Percentiles rank a stretch among this genome's conserved stretches.
These are phyloP conservation scores for Meghimatium bilineatum DNA, from an alignment of 2,888 invertebrate species.

Conservation along the genomic window DNA sequence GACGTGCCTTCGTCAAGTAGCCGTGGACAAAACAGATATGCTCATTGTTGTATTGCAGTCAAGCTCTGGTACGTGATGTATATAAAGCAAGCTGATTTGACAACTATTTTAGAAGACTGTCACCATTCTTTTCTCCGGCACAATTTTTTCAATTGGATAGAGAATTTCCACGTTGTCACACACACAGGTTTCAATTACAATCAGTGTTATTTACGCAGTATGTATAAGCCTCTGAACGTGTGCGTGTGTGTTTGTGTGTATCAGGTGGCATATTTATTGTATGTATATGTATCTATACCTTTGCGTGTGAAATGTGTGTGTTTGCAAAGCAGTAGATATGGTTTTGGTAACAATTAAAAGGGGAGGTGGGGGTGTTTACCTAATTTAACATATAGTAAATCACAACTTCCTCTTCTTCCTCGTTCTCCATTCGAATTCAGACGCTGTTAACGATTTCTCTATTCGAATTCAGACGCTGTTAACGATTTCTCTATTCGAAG, in stretches of 20 bases:
- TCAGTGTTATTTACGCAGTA: neutral
- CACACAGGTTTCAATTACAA: neutral
- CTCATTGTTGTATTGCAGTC: conserved; percentile 25
- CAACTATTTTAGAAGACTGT: neutral
- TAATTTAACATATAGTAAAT: too few relatives aligned
- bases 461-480: too few relatives aligned
- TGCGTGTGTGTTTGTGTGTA: neutral
- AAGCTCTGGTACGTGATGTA: conserved; percentile 7
- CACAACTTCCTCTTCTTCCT: too few relatives aligned
- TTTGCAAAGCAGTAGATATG: too few relatives aligned
- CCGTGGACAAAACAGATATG: conserved; percentile 1
- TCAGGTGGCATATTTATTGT: too few relatives aligned
- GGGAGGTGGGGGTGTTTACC: too few relatives aligned
- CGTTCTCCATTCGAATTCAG: too few relatives aligned
- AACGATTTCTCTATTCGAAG: too few relatives aligned
- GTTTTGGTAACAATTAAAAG: too few relatives aligned
- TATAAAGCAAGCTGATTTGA: neutral
- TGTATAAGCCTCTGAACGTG: neutral
- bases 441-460: too few relatives aligned
- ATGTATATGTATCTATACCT: too few relatives aligned
- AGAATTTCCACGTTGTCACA: neutral
- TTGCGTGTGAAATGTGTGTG: too few relatives aligned
- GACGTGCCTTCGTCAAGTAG: neutral
- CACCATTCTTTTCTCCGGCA: neutral
- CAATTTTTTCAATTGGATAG: neutral